A percentile compares a stretch with the other conserved stretches of the same genome.
Evolutionary conservation across 2,113 vertebrate genomes (phyloP).

Genomic region (Macroglossus sobrinus): DNA sequence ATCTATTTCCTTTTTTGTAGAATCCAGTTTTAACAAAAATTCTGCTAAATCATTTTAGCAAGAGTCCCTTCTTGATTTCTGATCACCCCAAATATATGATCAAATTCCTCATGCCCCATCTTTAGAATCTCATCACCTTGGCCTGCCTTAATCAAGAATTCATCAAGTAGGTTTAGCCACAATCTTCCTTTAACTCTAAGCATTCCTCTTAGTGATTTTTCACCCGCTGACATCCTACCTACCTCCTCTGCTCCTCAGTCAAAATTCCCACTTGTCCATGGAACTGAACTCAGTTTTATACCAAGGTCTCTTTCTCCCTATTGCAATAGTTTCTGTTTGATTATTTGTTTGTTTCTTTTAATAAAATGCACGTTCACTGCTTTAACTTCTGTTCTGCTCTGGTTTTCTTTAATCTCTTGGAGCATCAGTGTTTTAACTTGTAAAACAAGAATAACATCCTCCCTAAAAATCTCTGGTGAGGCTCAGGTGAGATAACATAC

Average conservation of each 20-base stretch:
- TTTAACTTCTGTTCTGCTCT: not conserved
- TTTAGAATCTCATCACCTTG: not conserved
- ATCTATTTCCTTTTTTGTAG: not conserved
- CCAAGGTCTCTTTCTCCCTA: not conserved
- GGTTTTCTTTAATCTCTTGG: not conserved
- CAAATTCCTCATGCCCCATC: not conserved
- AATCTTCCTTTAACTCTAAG: not conserved
- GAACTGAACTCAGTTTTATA: not conserved
- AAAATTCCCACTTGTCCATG: not conserved
- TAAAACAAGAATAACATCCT: not conserved
- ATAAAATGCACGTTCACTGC: not conserved
- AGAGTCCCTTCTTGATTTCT: not conserved
- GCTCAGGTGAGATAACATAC: not conserved
- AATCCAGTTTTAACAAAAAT: not conserved
- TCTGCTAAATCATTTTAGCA: not conserved
- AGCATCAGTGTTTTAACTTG: not conserved
- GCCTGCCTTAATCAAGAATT: not conserved
- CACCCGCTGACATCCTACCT: rapidly evolving
- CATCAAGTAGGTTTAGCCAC: not conserved
- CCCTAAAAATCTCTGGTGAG: not conserved
- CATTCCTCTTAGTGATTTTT: not conserved
- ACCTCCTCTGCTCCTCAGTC: not conserved
- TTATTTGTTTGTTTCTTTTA: not conserved
- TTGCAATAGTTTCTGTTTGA: not conserved
- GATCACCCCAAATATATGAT: not conserved